phyloP scores from a whole-genome alignment of 2,888 invertebrate genomes.

The Campoplex capitator region DNA sequence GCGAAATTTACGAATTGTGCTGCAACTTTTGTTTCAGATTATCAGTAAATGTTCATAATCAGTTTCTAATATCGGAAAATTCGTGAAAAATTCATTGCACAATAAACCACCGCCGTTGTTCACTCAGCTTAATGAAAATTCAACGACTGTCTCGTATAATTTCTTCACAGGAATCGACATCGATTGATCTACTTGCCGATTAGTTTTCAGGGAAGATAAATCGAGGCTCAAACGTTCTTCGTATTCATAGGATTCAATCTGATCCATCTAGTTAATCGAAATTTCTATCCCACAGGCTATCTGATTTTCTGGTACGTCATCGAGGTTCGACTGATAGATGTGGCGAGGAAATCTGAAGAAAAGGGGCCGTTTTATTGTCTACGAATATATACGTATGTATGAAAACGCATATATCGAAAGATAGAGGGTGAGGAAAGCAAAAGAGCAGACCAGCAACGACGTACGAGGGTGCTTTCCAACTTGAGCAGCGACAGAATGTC shows the following conservation, averaged over 20 bases:
- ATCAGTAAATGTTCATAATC: no score
- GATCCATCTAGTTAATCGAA: conserved; percentile 16
- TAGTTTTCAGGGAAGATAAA: background rate
- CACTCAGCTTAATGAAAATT: background rate
- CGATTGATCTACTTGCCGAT: background rate
- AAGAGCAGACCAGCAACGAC: conserved; percentile 50
- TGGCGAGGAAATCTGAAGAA: background rate
- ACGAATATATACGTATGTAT: background rate
- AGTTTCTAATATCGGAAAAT: no score
- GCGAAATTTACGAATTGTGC: no score
- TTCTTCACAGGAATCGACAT: background rate
- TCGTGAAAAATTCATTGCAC: no score
- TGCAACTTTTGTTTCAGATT: no score
- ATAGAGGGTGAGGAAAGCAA: conserved; percentile 43
- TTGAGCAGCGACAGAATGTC: conserved; percentile 75
- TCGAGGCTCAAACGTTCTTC: background rate
- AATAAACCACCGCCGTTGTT: background rate
- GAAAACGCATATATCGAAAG: conserved; percentile 4
- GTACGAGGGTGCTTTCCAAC: conserved; percentile 54
- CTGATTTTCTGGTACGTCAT: conserved; percentile 11
- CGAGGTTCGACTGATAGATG: background rate
- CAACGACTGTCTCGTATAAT: background rate
- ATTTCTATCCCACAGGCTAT: conserved; percentile 16
- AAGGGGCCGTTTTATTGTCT: background rate
- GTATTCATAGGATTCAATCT: background rate